Evolutionary conservation across 37 sponge, comb jelly and placozoan genomes (phyloP), one percentile per base, ranked within the genome.

Genomic region (Ephydatia muelleri): DNA sequence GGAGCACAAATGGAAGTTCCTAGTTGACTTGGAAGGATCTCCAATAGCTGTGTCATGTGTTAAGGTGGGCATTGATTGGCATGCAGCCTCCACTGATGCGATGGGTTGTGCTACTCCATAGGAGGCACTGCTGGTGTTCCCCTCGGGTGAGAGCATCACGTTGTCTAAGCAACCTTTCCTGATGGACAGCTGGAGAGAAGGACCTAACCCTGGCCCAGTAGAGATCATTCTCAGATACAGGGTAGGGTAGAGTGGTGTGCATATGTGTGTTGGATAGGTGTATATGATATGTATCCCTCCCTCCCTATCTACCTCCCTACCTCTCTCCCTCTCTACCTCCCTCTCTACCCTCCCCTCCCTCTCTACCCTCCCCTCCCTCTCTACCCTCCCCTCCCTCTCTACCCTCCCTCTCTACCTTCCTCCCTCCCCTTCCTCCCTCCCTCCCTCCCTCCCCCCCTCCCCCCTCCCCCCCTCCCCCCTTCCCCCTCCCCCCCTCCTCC

Each of bases 81-180:
- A 30, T 57, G 12, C 25, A 76, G 27, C 23, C n/a, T n/a, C n/a
- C n/a, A n/a, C n/a, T 43, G 43, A 43, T 43, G 43, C 43, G 43
- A 6, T 43, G 43, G 3, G 43, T 43, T 43, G 43, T n/a, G n/a
- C n/a, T n/a, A n/a, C n/a, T 77, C 73, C 19, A 25, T 49, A 90
- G 85, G 89, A 88, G 37, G 92, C 91, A 40, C 69, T 77, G 48
- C 78, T 88, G 27, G 47, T 91, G 16, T 88, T 88, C 80, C 88
- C 92, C 30, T 68, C 94, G 5, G 34, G 78, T 12, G 94, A 91
- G 67, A 77, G 79, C 25, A 71, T 88, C 36, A 82, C 69, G 11
- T 49, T 86, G 28, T 68, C 25, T 8, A 80, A 91, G 75, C 83
- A 83, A 29, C 94, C 92, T 2, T 94, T 65, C 65, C 34, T 85